A percentile compares a stretch with the other conserved stretches of the same genome.
phyloP scores from a whole-genome alignment of 2,113 vertebrate species.

The Thamnophis sirtalis region DNA sequence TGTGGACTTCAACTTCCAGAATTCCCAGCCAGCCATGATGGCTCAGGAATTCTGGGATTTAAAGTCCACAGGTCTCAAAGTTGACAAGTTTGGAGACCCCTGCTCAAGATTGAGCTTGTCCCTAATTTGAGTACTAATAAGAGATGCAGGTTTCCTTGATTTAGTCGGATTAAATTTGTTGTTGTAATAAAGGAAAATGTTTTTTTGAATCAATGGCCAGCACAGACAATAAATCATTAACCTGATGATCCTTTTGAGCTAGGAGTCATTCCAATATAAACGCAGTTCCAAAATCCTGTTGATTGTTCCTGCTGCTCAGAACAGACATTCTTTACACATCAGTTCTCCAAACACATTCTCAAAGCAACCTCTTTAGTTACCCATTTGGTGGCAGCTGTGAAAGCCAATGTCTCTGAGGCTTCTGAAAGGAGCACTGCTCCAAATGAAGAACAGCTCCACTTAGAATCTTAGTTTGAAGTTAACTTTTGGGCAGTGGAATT shows the following conservation, averaged over 20 bases:
- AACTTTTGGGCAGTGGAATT: constrained; percentile 45
- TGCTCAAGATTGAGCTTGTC: neutral
- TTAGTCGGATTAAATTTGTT: constrained; percentile 7
- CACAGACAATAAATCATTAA: neutral
- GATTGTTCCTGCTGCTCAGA: constrained; percentile 29
- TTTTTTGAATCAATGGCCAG: constrained; percentile 28
- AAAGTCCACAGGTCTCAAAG: neutral
- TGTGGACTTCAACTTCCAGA: neutral
- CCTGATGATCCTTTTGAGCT: neutral
- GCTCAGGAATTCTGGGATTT: neutral
- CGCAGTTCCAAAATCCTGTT: constrained; percentile 4
- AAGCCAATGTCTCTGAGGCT: neutral
- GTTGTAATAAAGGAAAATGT: constrained; percentile 13
- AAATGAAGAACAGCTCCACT: constrained; percentile 24
- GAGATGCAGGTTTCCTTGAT: neutral
- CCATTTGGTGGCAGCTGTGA: constrained; percentile 11
- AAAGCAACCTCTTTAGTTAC: neutral
- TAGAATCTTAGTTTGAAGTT: constrained; percentile 35
- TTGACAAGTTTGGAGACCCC: neutral
- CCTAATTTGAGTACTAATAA: neutral
- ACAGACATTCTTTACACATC: constrained; percentile 21
- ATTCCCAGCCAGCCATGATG: neutral
- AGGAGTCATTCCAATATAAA: neutral
- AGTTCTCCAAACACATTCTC: constrained; percentile 19
- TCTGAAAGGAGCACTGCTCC: constrained; percentile 30